Evolutionary conservation across 2,113 vertebrate genomes (phyloP).

Genomic region (Aleadryas rufinucha): DNA sequence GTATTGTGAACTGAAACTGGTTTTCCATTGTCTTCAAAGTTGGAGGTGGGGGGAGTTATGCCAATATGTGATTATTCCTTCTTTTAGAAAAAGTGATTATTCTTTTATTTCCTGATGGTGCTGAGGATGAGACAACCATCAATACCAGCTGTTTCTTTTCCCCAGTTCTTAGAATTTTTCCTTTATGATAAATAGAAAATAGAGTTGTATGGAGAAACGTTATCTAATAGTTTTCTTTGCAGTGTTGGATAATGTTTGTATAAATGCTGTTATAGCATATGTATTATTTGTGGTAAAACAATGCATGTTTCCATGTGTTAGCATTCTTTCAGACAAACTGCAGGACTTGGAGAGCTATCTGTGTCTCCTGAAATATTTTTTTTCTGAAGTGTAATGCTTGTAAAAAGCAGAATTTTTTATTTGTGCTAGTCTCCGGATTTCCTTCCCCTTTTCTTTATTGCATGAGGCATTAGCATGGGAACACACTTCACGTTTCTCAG

Average conservation of each 20-base stretch:
- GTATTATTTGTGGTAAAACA: neutral
- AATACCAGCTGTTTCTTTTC: neutral
- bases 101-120: neutral
- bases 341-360: neutral
- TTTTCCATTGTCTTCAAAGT: neutral
- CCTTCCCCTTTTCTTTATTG: slow-evolving; percentile 46
- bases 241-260: neutral
- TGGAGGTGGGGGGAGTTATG: neutral
- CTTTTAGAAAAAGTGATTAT: neutral
- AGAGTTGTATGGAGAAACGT: neutral
- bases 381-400: neutral
- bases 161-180: neutral
- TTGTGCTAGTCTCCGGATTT: neutral
- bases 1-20: neutral
- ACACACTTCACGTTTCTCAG: slow-evolving; percentile 11
- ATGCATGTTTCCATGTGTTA: neutral
- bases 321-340: neutral
- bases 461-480: slow-evolving; percentile 16
- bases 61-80: neutral
- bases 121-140: neutral
- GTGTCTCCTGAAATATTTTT: neutral
- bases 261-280: neutral
- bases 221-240: neutral
- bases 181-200: neutral
- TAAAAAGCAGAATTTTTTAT: neutral